Conservation (phyloP, 2,113 vertebrate genomes). For the Muntiacus muntjak region DNA sequence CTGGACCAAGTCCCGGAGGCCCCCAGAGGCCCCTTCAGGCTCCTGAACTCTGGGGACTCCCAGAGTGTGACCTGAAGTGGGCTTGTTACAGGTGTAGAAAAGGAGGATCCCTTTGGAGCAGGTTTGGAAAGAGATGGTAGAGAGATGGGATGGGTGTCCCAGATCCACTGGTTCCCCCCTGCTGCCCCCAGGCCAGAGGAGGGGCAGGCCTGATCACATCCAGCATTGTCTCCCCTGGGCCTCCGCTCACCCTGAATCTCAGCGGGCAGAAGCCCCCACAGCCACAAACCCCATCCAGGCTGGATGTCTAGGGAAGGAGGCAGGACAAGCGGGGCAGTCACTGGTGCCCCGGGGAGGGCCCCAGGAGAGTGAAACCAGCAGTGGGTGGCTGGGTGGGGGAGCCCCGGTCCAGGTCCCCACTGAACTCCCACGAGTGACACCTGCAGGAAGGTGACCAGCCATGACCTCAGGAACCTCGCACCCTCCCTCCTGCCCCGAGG, state of each 20-base stretch:
- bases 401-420: background rate
- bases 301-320: background rate
- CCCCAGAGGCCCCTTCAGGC: background rate
- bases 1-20: background rate
- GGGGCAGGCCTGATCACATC: fast-evolving
- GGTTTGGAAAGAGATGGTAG: background rate
- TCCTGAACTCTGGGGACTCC: background rate
- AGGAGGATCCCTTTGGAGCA: background rate
- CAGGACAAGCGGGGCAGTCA: background rate
- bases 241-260: background rate
- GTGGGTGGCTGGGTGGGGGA: background rate
- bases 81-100: background rate
- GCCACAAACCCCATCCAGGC: background rate
- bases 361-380: fast-evolving
- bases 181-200: background rate
- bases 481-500: background rate
- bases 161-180: fast-evolving
- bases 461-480: background rate
- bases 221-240: background rate
- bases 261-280: fast-evolving
- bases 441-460: background rate
- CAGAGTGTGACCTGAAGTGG: fast-evolving
- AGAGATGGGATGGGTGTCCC: background rate
- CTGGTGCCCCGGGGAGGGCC: fast-evolving
- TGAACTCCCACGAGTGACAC: background rate